Conservation (phyloP, 2,113 vertebrate species). For the Cnemophilus loriae region DNA sequence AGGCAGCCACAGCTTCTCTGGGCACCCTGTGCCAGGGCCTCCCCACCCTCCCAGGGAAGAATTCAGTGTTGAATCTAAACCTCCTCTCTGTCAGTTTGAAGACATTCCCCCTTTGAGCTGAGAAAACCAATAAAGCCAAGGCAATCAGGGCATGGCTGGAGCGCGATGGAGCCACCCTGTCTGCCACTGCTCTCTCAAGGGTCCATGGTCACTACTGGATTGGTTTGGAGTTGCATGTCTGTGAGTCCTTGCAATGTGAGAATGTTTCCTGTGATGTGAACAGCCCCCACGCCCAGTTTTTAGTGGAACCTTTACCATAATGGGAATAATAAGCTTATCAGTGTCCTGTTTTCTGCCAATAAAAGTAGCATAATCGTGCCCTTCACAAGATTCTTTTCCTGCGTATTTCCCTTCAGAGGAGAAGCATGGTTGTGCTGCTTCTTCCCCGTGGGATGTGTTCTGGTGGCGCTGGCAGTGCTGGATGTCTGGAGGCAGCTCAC, state of each 20-base stretch:
- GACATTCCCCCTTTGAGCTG: background rate
- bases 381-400: background rate
- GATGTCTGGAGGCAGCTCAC: background rate
- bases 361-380: rapidly evolving
- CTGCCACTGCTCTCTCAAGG: background rate
- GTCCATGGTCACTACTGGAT: background rate
- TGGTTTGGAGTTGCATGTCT: background rate
- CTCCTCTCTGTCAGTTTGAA: background rate
- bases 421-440: background rate
- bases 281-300: background rate
- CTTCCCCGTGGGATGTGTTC: background rate
- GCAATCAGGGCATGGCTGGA: background rate
- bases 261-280: background rate
- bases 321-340: background rate
- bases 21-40: background rate
- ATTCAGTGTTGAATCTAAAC: background rate
- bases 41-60: rapidly evolving
- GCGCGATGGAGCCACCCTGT: background rate
- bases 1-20: background rate
- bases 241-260: background rate
- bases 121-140: background rate
- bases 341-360: background rate
- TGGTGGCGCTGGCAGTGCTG: background rate
- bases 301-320: background rate
- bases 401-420: background rate